These are phyloP conservation scores for Drosophila leonis DNA, from an alignment of 2,888 invertebrate species.

Conservation along the genomic window DNA sequence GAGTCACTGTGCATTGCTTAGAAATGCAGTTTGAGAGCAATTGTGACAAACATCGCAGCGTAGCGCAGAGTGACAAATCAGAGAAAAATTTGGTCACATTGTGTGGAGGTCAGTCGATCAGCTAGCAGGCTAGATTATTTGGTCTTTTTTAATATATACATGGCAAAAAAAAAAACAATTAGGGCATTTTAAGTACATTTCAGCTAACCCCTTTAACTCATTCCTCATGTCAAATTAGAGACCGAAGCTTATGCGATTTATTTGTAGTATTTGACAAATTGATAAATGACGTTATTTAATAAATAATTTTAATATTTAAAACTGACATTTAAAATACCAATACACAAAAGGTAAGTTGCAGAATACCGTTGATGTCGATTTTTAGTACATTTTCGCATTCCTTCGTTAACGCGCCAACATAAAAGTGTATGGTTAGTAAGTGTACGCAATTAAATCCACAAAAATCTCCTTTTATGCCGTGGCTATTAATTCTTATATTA, in stretches of 20 bases:
- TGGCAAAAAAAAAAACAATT: background rate
- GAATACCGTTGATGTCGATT: background rate
- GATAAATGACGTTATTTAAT: background rate
- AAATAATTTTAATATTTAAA: background rate
- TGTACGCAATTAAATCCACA: background rate
- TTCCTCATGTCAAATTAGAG: no score
- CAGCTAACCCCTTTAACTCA: no score
- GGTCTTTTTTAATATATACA: background rate
- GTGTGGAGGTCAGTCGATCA: constrained; percentile 10
- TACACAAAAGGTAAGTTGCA: no score
- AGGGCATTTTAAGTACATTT: no score
- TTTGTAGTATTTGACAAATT: no score
- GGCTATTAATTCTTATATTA: fast-evolving
- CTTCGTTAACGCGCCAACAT: background rate
- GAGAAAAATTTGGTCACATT: background rate
- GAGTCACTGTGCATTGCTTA: constrained; percentile 7
- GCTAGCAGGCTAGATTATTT: background rate
- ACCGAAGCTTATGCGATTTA: no score
- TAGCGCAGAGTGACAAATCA: background rate
- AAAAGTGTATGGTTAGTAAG: no score
- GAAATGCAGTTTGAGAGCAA: background rate
- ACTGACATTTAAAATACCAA: background rate
- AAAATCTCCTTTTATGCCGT: fast-evolving
- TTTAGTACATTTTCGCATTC: constrained; percentile 1
- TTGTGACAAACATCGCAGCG: background rate